phyloP scores from a whole-genome alignment of 2,888 invertebrate species.

The Meteorus colon region DNA sequence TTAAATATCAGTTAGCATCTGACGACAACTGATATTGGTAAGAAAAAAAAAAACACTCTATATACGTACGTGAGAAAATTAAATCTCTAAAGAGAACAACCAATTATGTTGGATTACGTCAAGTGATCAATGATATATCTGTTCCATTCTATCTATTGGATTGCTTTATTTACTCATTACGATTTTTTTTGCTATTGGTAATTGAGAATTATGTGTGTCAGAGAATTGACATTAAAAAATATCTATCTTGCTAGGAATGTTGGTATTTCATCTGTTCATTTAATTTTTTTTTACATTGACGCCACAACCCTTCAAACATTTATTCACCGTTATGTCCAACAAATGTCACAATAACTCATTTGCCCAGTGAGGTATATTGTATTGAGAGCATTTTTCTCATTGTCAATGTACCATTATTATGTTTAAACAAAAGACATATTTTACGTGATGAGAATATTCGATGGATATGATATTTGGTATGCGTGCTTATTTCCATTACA shows the following conservation, averaged over 20 bases:
- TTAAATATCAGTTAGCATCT: conserved; percentile 3
- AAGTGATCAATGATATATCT: not conserved
- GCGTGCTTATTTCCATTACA: not conserved
- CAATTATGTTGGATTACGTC: not conserved
- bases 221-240: too few relatives aligned
- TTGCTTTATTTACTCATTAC: not conserved
- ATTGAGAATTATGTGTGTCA: too few relatives aligned
- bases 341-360: conserved; percentile 28
- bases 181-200: not conserved
- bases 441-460: conserved; percentile 5
- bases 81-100: not conserved
- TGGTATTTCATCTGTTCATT: not conserved
- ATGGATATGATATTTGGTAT: conserved; percentile 5
- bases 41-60: not conserved
- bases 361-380: conserved; percentile 5
- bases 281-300: not conserved
- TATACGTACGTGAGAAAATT: not conserved
- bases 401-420: not conserved
- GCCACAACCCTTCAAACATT: too few relatives aligned
- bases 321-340: conserved; percentile 6
- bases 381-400: not conserved
- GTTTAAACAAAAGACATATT: not conserved
- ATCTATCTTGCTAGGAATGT: too few relatives aligned
- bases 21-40: conserved; percentile 5
- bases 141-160: not conserved